Conservation (phyloP, 92 coral and sea anemone genomes). For the Micromussa lordhowensis region DNA sequence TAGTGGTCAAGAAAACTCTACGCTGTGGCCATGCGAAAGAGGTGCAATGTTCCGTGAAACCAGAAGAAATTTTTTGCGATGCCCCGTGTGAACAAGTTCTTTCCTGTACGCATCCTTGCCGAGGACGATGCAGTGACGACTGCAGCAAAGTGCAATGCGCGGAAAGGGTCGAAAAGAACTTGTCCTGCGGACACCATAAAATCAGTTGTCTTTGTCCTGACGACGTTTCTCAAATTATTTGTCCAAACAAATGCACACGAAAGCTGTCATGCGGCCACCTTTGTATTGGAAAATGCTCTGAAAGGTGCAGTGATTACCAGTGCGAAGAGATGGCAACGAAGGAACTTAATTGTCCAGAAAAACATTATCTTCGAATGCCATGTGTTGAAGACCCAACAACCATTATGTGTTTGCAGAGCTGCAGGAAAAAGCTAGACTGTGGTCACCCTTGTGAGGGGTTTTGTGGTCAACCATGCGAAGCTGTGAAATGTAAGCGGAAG, state of each 20-base stretch:
- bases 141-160: slow-evolving; percentile 52
- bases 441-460: slow-evolving; percentile 73
- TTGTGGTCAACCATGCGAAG: slow-evolving; percentile 65
- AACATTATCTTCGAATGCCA: slow-evolving; percentile 30
- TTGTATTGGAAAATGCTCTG: slow-evolving; percentile 66
- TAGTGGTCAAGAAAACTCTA: slow-evolving; percentile 29
- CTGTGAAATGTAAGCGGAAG: slow-evolving; percentile 31
- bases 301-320: slow-evolving; percentile 1
- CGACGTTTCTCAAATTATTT: not conserved
- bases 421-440: slow-evolving; percentile 63
- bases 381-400: slow-evolving; percentile 40
- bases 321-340: slow-evolving; percentile 13
- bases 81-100: slow-evolving; percentile 50
- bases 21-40: slow-evolving; percentile 67
- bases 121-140: slow-evolving; percentile 63
- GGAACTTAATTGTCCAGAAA: slow-evolving; percentile 44
- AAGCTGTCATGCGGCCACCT: slow-evolving; percentile 68
- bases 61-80: slow-evolving; percentile 44
- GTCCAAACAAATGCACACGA: not conserved
- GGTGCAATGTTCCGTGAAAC: slow-evolving; percentile 56
- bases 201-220: slow-evolving; percentile 54
- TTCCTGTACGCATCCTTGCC: slow-evolving; percentile 72
- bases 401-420: slow-evolving; percentile 41
- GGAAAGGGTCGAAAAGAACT: not conserved
- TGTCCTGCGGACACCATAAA: slow-evolving; percentile 65